Evolutionary conservation across 2,113 vertebrate genomes (phyloP), one percentile per base, ranked within the genome.

Genomic region (Axis porcinus): DNA sequence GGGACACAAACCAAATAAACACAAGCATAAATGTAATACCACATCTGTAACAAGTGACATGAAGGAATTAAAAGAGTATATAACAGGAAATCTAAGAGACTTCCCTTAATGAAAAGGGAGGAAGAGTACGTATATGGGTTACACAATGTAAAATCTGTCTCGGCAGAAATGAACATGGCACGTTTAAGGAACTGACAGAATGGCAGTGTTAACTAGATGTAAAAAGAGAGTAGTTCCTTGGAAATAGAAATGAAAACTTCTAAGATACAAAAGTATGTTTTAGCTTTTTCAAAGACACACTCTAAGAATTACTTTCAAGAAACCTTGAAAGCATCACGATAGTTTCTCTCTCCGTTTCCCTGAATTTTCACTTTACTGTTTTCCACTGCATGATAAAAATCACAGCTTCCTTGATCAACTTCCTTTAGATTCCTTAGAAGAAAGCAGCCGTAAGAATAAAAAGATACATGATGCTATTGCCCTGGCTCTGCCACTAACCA

Each of bases 1-100:
- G 17, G 27, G 40, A 90, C 27, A 96, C 45, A 95, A 91, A 96
- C 25, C 86, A 93, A 95, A 92, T 76, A 93, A 86, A 89, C 40
- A 57, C n/a, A 92, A 9, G 23, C 30, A 57, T 40, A 84, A 91
- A 25, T 28, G 28, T 76, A 83, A 82, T 27, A 93, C 27, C 43
- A 87, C 55, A 93, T 62, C 62, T 88, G 7, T 54, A 74, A 55
- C 62, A 64, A 94, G 47, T 67, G 30, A 21, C 43, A 57, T 7
- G 52, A 82, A 97, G 5, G 40, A 43, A 10, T 60, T 81, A 91
- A 84, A 74, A 91, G 30, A 93, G 7, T 54, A 89, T 3, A 25
- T 67, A 91, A 33, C 30, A 33, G 3, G 60, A 47, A 86, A 83
- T 84, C 50, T 86, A 81, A 70, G n/a, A 94, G 55, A 79, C 40